A percentile compares a stretch with the other conserved stretches of the same genome.
Conservation (phyloP, 2,797 vertebrate genomes). For the Sternotherus odoratus region DNA sequence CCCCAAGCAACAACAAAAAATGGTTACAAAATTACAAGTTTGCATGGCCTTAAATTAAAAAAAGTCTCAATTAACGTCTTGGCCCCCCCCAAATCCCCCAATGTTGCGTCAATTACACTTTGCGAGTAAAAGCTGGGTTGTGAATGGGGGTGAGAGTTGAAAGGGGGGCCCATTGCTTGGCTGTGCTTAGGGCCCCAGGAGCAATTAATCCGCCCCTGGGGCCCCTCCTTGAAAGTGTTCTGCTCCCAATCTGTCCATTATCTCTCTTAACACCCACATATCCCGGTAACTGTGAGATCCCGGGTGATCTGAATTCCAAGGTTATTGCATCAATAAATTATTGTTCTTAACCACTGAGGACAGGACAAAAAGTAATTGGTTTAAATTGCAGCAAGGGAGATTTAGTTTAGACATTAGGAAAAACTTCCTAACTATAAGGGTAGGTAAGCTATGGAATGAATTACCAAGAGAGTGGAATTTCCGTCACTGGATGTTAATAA, state of each 20-base stretch:
- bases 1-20: no score
- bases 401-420: not conserved
- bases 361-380: not conserved
- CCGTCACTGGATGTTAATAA: not conserved
- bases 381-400: not conserved
- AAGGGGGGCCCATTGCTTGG: no score
- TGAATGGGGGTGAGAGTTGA: no score
- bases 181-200: no score
- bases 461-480: not conserved
- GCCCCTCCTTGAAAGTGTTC: conserved; percentile 39
- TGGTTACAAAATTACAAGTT: no score
- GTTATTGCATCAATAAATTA: not conserved
- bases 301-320: not conserved
- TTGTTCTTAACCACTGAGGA: not conserved
- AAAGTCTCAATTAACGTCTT: no score
- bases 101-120: no score
- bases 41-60: no score
- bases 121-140: no score
- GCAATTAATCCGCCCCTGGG: no score
- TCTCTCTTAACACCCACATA: conserved; percentile 15
- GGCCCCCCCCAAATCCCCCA: no score
- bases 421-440: not conserved
- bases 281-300: not conserved
- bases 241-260: conserved; percentile 17
- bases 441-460: not conserved